Evolutionary conservation across 2,888 invertebrate species (phyloP).

Genomic region (Tortricodes alternella): DNA sequence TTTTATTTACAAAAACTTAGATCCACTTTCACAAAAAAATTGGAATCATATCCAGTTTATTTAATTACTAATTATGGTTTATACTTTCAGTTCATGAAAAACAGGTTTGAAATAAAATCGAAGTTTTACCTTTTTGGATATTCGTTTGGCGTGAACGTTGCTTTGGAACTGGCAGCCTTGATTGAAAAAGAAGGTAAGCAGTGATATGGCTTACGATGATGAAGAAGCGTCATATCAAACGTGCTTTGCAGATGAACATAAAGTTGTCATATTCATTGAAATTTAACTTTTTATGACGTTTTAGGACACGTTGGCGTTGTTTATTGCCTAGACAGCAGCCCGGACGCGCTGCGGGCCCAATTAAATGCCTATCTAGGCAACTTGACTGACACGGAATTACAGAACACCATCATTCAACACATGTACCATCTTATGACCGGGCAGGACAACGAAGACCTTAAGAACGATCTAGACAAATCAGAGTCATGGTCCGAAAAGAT

Average conservation of each 20-base stretch:
- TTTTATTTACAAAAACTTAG: not conserved
- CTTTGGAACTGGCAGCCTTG: constrained; percentile 56
- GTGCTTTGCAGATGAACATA: too few relatives aligned
- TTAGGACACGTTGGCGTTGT: constrained; percentile 34
- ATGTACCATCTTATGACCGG: constrained; percentile 31
- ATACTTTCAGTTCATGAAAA: constrained; percentile 36
- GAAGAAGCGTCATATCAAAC: too few relatives aligned
- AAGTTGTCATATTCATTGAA: too few relatives aligned
- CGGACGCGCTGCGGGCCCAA: constrained; percentile 31
- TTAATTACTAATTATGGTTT: constrained; percentile 12
- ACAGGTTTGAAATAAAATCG: constrained; percentile 36
- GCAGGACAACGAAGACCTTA: not conserved
- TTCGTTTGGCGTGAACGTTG: constrained; percentile 47
- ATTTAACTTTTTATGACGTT: constrained; percentile 38
- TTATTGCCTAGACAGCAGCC: constrained; percentile 36
- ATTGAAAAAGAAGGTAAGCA: constrained; percentile 55
- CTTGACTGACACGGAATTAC: constrained; percentile 23
- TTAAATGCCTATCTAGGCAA: constrained; percentile 31
- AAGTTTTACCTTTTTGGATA: constrained; percentile 41
- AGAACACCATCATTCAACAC: constrained; percentile 30
- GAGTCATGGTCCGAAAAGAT: too few relatives aligned
- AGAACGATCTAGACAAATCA: constrained; percentile 6
- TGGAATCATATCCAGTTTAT: not conserved
- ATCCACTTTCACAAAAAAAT: constrained; percentile 4
- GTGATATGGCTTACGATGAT: too few relatives aligned